A percentile compares a stretch with the other conserved stretches of the same genome.
Conservation (phyloP, 2,797 vertebrate species). For the Sus cebifrons region DNA sequence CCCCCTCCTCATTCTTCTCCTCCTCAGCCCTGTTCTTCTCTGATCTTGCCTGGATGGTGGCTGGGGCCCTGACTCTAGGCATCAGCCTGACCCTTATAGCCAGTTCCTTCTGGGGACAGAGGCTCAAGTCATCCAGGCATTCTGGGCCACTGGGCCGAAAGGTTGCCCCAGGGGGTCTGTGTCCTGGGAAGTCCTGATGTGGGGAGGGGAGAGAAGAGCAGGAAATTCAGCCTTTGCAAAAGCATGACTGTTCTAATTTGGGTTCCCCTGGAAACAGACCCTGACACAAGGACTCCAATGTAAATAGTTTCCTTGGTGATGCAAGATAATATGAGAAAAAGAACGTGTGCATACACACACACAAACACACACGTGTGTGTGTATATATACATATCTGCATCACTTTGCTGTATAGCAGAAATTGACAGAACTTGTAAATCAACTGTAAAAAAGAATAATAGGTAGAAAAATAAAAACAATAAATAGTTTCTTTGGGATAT, state of each 20-base stretch:
- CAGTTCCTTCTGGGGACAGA: slow-evolving; percentile 65
- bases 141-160: slow-evolving; percentile 43
- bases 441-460: no score
- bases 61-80: neutral
- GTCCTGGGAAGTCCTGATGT: slow-evolving; percentile 76
- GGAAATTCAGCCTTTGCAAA: neutral
- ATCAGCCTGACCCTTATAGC: neutral
- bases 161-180: neutral
- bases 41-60: neutral
- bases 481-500: neutral
- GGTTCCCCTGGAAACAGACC: neutral
- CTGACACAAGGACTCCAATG: neutral
- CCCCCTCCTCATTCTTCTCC: neutral
- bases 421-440: no score
- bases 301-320: neutral
- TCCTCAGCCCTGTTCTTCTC: neutral
- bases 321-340: no score
- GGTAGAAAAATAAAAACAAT: no score
- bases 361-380: no score
- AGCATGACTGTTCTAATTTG: neutral
- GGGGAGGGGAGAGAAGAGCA: slow-evolving; percentile 15
- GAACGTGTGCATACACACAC: no score
- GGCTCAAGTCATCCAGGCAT: slow-evolving; percentile 26
- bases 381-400: no score
- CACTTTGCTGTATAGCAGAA: no score